These are phyloP conservation scores for Glareola pratincola DNA, from an alignment of 2,113 vertebrate species.

Conservation along the genomic window DNA sequence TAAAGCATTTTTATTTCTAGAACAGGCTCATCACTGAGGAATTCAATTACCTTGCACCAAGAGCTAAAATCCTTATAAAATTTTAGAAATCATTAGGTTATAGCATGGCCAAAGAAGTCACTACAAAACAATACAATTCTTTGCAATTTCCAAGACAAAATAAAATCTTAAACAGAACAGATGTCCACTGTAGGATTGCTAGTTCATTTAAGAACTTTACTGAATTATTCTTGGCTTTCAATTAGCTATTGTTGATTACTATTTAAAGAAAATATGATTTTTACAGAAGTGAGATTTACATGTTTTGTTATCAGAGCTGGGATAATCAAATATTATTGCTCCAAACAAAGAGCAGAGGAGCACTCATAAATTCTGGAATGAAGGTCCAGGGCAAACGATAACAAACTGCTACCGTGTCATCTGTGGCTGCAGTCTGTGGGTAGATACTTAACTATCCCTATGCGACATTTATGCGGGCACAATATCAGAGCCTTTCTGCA, in stretches of 20 bases:
- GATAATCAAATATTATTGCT: not conserved
- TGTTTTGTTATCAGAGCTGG: not conserved
- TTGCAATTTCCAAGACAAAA: not conserved
- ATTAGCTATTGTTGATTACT: not conserved
- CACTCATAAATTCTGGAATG: not conserved
- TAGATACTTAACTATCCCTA: not conserved
- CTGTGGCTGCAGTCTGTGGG: not conserved
- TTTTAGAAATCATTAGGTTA: not conserved
- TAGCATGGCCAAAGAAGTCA: not conserved
- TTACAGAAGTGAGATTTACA: not conserved
- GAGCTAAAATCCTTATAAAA: not conserved
- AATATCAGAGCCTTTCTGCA: not conserved
- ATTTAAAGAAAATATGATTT: not conserved
- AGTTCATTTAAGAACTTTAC: not conserved
- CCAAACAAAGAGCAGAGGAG: not conserved
- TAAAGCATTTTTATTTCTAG: not conserved
- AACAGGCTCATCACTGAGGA: not conserved
- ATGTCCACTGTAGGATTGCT: not conserved
- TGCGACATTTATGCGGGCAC: not conserved
- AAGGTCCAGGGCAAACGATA: not conserved
- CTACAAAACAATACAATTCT: not conserved
- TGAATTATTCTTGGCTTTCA: not conserved
- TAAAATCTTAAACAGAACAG: not conserved
- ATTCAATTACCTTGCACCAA: not conserved
- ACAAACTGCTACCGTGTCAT: not conserved